Evolutionary conservation across 1,140 invertebrate genomes (phyloP).

Genomic region (Drosophila bipectinata): DNA sequence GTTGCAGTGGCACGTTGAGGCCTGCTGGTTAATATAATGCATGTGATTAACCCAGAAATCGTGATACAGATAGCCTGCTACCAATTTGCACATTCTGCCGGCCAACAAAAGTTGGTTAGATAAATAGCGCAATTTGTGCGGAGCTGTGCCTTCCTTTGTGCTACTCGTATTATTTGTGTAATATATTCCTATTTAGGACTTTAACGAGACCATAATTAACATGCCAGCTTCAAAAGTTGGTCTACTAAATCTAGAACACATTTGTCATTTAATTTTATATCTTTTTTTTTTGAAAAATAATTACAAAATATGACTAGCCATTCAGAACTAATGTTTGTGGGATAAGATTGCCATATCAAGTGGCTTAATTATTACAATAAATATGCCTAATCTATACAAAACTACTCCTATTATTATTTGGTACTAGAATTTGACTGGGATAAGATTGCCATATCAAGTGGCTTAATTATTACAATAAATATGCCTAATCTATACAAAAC

Average conservation of each 20-base stretch:
- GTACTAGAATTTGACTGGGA: background rate
- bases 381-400: background rate
- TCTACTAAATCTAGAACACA: conserved; percentile 15
- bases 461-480: background rate
- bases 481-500: background rate
- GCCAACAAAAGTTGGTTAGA: conserved; percentile 53
- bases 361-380: background rate
- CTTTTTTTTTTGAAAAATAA: conserved; percentile 12
- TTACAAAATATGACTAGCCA: background rate
- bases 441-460: background rate
- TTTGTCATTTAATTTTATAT: conserved; percentile 19
- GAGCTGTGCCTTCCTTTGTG: conserved; percentile 9
- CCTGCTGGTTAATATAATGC: conserved; percentile 54
- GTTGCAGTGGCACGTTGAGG: conserved; percentile 17
- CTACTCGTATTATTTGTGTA: conserved; percentile 1
- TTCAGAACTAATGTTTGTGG: background rate
- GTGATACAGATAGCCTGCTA: conserved; percentile 30
- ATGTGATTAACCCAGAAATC: conserved; percentile 68
- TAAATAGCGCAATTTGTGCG: conserved; percentile 42
- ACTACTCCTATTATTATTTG: background rate
- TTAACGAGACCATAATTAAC: conserved; percentile 43
- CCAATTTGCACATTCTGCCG: conserved; percentile 41
- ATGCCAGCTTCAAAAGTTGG: conserved; percentile 15
- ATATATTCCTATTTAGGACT: conserved; percentile 37
- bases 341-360: background rate